phyloP scores from a whole-genome alignment of 2,797 vertebrate genomes.

The Dryobates pubescens region DNA sequence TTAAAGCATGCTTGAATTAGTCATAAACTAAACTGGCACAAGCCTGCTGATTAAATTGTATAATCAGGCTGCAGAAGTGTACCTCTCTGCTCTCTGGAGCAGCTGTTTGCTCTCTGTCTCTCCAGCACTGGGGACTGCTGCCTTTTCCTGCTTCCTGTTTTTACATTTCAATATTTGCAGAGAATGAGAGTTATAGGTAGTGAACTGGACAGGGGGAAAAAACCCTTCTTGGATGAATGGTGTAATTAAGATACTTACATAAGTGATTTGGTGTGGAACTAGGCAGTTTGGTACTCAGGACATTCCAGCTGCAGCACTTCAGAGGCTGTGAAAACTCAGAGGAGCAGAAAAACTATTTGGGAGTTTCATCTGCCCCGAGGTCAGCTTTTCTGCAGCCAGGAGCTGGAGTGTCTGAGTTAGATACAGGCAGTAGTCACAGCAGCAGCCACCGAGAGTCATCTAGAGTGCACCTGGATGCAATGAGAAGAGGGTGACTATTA shows the following conservation, averaged over 20 bases:
- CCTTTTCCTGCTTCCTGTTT: background rate
- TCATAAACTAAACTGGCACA: background rate
- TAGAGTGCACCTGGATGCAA: background rate
- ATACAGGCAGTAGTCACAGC: background rate
- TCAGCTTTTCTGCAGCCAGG: background rate
- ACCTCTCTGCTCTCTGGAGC: background rate
- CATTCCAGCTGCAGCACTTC: background rate
- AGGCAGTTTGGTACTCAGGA: background rate
- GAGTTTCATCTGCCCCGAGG: background rate
- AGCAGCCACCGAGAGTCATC: background rate
- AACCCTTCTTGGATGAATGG: background rate
- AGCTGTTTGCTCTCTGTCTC: background rate
- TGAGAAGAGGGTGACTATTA: background rate
- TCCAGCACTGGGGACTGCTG: fast-evolving
- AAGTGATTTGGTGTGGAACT: fast-evolving
- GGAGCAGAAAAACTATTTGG: background rate
- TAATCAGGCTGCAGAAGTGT: background rate
- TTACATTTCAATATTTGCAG: background rate
- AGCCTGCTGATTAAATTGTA: background rate
- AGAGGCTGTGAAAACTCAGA: background rate
- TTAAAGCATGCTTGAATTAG: background rate
- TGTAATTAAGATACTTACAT: background rate
- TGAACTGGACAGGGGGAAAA: background rate
- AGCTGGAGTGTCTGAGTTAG: background rate
- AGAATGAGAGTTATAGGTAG: background rate